Evolutionary conservation across 1,140 invertebrate genomes (phyloP).

Genomic region (Mesaphorura yosii): DNA sequence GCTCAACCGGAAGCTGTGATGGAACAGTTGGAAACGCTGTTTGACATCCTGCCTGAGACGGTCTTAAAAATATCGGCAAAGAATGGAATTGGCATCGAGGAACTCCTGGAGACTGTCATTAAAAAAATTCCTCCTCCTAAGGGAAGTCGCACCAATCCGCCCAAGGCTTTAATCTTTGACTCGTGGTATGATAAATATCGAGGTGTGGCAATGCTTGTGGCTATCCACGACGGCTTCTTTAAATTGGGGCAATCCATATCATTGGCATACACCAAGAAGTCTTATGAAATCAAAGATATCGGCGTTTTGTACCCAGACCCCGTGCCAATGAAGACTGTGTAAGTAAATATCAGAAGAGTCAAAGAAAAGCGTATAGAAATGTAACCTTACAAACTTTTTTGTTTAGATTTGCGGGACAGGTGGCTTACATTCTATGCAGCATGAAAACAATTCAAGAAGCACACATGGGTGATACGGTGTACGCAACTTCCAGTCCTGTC

Average conservation of each 20-base stretch:
- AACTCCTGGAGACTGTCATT: constrained; percentile 65
- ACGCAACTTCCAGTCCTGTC: constrained; percentile 43
- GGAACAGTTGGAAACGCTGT: constrained; percentile 67
- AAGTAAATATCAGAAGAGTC: constrained; percentile 35
- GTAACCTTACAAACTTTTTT: neutral
- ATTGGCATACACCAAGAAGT: constrained; percentile 52
- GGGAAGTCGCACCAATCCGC: constrained; percentile 42
- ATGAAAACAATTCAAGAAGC: constrained; percentile 68
- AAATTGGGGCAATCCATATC: constrained; percentile 53
- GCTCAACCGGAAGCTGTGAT: constrained; percentile 71
- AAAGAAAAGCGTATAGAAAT: neutral
- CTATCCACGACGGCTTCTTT: constrained; percentile 60
- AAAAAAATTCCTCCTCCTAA: constrained; percentile 62
- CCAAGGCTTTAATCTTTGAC: constrained; percentile 81
- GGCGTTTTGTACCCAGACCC: constrained; percentile 70
- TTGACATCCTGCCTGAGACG: constrained; percentile 62
- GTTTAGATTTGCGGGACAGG: constrained; percentile 59
- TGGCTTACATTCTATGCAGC: constrained; percentile 68
- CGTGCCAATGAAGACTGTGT: constrained; percentile 53
- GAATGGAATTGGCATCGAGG: constrained; percentile 61
- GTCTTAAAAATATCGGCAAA: constrained; percentile 78
- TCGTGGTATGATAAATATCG: constrained; percentile 83
- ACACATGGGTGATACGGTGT: constrained; percentile 73
- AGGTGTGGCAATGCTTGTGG: constrained; percentile 54
- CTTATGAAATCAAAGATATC: constrained; percentile 66